Percentiles rank a stretch among this genome's conserved stretches.
Evolutionary conservation across 2,797 vertebrate species (phyloP).

Genomic region (Loris lydekkerianus): DNA sequence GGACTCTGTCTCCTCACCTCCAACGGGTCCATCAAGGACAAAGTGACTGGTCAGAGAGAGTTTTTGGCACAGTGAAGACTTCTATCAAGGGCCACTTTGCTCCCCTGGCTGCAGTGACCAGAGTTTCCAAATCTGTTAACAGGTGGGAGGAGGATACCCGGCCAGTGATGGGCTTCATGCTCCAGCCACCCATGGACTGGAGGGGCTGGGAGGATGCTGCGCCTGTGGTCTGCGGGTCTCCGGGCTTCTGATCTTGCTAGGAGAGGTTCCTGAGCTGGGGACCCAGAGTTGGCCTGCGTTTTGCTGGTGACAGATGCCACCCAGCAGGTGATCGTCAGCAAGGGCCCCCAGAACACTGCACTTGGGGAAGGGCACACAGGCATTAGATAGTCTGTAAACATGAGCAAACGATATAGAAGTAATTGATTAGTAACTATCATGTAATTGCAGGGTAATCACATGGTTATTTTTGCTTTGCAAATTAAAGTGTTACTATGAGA

Average conservation of each 20-base stretch:
- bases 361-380: not conserved
- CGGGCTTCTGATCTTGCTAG: not conserved
- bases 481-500: constrained; percentile 86
- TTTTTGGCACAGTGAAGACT: not conserved
- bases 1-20: not conserved
- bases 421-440: constrained; percentile 87
- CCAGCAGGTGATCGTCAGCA: not conserved
- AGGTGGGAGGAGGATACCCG: too few species aligned
- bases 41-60: too few species aligned
- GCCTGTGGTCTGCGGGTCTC: too few species aligned
- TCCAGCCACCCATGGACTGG: rapidly evolving
- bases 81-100: rapidly evolving
- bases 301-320: not conserved
- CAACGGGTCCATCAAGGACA: rapidly evolving
- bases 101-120: rapidly evolving
- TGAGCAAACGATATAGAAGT: constrained; percentile 74
- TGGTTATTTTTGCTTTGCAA: constrained; percentile 89
- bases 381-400: constrained; percentile 55
- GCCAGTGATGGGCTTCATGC: not conserved
- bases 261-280: not conserved
- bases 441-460: constrained; percentile 87
- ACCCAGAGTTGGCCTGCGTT: not conserved
- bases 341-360: not conserved
- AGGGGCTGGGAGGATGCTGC: not conserved
- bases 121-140: not conserved